Evolutionary conservation across 2,113 vertebrate species (phyloP), one percentile per base, ranked within the genome.

Genomic region (Apodemus speciosus): DNA sequence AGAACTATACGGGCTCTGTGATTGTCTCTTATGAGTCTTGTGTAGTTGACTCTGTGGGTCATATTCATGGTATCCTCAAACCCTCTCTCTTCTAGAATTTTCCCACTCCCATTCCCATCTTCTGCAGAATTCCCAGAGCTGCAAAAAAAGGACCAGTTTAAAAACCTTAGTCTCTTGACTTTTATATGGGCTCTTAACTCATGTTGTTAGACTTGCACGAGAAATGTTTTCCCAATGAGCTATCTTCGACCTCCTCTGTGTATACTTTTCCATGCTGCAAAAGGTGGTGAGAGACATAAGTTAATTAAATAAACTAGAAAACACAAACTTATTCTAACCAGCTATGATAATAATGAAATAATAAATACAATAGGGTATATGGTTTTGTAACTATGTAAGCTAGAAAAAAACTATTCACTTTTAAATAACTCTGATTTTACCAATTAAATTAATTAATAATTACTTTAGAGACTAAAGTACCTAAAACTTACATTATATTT

Each of bases 281-380:
- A 43, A 35, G 30, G 38, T 72, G 32, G 11, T 21, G 66, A 64
- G 43, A 88, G 20, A 68, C 21, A 92, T 56, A 72, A 69, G 9
- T 35, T 84, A 76, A 87, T 62, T 11, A 77, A 87, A 86, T 71
- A 91, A 72, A 89, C 10, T 38, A 93, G 40, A 73, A 92, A 25
- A 95, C 20, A 83, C 27, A 35, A 84, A 79, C 20, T 38, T 88
- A 93, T 80, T 90, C 68, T 53, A 88, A 75, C 20, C 40, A 92
- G 23, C 73, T 90, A 30, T 73, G 86, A 32, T 88, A 95, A 97
- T 85, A 88, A 93, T 95, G n/a, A 46, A 96, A 88, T 10, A 94
- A 71, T 68, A 85, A 94, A 77, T 60, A 38, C 0, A 83, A 8
- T 46, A 27, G 83, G 0, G 8, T 43, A 60, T 35, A 87, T 68